A percentile compares a stretch with the other conserved stretches of the same genome.
phyloP scores from a whole-genome alignment of 2,797 vertebrate genomes.

The Acrossocheilus wenchowensis region DNA sequence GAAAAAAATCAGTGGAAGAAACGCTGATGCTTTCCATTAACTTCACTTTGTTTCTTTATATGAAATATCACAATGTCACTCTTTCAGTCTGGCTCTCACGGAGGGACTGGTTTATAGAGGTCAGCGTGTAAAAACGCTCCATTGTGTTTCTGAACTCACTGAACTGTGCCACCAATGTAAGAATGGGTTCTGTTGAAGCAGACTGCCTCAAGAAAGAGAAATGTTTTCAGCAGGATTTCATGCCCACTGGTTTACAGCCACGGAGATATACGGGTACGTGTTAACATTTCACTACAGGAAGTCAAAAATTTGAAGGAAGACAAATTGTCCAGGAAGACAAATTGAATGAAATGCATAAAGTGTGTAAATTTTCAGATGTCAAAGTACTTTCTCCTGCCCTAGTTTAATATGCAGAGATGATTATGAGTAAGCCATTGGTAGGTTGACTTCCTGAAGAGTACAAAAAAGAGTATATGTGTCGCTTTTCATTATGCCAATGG shows the following conservation, averaged over 20 bases:
- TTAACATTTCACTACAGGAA: conserved; percentile 19
- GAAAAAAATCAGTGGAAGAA: conserved; percentile 28
- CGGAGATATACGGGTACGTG: neutral
- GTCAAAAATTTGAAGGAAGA: neutral
- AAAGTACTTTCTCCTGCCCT: neutral
- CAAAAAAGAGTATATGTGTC: neutral
- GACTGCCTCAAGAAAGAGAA: conserved; percentile 48
- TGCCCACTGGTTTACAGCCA: conserved; percentile 33
- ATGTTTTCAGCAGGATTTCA: conserved; percentile 58
- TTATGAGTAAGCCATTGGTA: neutral
- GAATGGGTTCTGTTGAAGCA: conserved; percentile 54
- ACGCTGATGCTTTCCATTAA: conserved; percentile 49
- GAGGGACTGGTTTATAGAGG: conserved; percentile 49
- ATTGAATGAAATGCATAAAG: neutral
- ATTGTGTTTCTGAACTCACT: conserved; percentile 60
- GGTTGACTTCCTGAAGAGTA: neutral
- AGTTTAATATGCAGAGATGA: neutral
- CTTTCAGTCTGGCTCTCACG: conserved; percentile 51
- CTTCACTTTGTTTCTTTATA: conserved; percentile 42
- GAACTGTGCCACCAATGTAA: conserved; percentile 57
- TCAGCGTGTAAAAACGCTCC: conserved; percentile 51
- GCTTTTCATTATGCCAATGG: neutral
- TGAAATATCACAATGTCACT: conserved; percentile 58
- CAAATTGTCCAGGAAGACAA: neutral
- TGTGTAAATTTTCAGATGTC: neutral